Conservation (phyloP, 2,888 invertebrate species). For the Amiota minor region DNA sequence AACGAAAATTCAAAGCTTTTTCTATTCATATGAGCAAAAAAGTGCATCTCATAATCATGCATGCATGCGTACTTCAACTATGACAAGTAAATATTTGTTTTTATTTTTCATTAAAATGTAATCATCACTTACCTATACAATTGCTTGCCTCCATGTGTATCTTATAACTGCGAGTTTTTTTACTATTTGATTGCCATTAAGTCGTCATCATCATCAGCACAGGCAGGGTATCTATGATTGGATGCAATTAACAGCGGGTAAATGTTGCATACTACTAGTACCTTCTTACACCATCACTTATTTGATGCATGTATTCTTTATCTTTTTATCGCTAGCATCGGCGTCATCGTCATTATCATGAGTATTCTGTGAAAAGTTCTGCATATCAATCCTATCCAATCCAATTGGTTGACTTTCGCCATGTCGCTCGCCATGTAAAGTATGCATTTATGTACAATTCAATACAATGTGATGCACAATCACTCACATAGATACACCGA, state of each 20-base stretch:
- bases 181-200: slow-evolving; percentile 68
- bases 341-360: neutral
- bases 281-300: too few relatives aligned
- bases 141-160: neutral
- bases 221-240: neutral
- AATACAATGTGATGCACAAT: neutral
- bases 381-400: too few relatives aligned
- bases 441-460: too few relatives aligned
- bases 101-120: slow-evolving; percentile 64
- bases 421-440: too few relatives aligned
- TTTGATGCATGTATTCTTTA: too few relatives aligned
- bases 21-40: too few relatives aligned
- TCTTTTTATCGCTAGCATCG: neutral
- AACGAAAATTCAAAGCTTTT: too few relatives aligned
- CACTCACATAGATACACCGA: neutral
- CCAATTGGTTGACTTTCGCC: too few relatives aligned
- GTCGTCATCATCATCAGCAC: slow-evolving; percentile 50
- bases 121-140: slow-evolving; percentile 56
- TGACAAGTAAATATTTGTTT: too few relatives aligned
- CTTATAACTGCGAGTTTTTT: slow-evolving; percentile 59
- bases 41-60: too few relatives aligned
- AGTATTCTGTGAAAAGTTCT: neutral
- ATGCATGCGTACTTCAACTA: slow-evolving; percentile 12
- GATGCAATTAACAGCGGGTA: neutral
- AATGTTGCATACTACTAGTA: too few relatives aligned